phyloP scores from a whole-genome alignment of 2,113 vertebrate species.

The Esox niger region DNA sequence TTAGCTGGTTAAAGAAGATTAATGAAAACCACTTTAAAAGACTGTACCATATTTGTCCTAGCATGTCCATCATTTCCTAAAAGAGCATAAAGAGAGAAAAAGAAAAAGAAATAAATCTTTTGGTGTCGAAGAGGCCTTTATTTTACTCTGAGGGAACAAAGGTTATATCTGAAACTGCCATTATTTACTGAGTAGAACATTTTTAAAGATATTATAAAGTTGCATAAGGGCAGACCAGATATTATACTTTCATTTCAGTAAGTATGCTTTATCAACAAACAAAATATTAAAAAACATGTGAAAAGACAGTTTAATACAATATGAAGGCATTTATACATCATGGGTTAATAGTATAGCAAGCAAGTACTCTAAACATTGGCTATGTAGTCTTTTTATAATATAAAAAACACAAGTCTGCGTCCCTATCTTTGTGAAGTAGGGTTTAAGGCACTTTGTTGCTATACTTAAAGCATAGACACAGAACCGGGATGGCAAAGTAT shows the following conservation, averaged over 20 bases:
- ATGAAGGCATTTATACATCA: constrained; percentile 65
- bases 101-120: constrained; percentile 75
- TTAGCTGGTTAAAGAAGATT: constrained; percentile 65
- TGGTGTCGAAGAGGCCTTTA: constrained; percentile 80
- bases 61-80: constrained; percentile 94
- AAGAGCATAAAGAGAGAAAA: constrained; percentile 67
- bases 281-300: constrained; percentile 50
- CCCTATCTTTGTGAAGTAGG: constrained; percentile 57
- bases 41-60: constrained; percentile 82
- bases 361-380: constrained; percentile 60
- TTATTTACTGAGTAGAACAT: constrained; percentile 71
- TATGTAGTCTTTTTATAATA: constrained; percentile 60
- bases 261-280: constrained; percentile 36
- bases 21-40: constrained; percentile 62
- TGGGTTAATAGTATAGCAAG: constrained; percentile 60
- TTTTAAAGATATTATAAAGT: constrained; percentile 67
- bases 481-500: constrained; percentile 58
- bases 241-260: constrained; percentile 63
- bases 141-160: constrained; percentile 76
- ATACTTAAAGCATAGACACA: constrained; percentile 48
- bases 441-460: constrained; percentile 54
- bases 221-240: constrained; percentile 67
- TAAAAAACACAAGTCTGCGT: constrained; percentile 54
- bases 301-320: constrained; percentile 54
- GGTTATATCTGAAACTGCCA: constrained; percentile 80